Conservation (phyloP, 2,113 vertebrate species). For the Pluvialis apricaria region DNA sequence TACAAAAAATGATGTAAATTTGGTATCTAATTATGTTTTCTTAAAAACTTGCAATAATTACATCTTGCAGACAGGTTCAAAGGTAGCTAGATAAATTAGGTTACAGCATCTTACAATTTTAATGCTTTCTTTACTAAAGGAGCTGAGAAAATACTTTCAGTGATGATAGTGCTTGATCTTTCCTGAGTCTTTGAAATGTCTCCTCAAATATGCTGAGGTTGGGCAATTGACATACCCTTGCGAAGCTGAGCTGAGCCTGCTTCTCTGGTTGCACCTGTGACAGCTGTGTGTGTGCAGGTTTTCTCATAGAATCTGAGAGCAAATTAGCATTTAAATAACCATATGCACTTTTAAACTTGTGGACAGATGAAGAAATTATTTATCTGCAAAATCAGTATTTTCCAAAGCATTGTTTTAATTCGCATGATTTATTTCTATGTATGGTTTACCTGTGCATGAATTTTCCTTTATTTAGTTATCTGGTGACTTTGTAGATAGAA, state of each 20-base stretch:
- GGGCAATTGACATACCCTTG: not conserved
- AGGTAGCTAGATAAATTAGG: not conserved
- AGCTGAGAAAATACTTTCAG: not conserved
- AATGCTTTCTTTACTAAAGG: not conserved
- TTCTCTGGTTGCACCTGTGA: slow-evolving; percentile 28
- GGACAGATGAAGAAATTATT: not conserved
- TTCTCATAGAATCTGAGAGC: not conserved
- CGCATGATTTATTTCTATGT: not conserved
- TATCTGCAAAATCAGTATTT: not conserved
- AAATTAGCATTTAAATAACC: slow-evolving; percentile 8
- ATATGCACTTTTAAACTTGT: not conserved
- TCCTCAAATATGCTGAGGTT: not conserved
- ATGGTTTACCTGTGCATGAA: not conserved
- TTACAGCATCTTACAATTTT: not conserved
- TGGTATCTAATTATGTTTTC: not conserved
- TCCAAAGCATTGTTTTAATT: not conserved
- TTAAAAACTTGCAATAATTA: not conserved
- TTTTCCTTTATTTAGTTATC: not conserved
- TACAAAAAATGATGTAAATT: not conserved
- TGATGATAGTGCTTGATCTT: not conserved
- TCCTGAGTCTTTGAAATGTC: not conserved
- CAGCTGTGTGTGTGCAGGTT: not conserved
- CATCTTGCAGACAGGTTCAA: not conserved
- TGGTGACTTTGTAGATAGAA: not conserved
- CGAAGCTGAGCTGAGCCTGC: not conserved